Percentiles rank a stretch among this genome's conserved stretches.
These are phyloP conservation scores for Poecilia velifera DNA, from an alignment of 2,797 vertebrate species.

Conservation along the genomic window DNA sequence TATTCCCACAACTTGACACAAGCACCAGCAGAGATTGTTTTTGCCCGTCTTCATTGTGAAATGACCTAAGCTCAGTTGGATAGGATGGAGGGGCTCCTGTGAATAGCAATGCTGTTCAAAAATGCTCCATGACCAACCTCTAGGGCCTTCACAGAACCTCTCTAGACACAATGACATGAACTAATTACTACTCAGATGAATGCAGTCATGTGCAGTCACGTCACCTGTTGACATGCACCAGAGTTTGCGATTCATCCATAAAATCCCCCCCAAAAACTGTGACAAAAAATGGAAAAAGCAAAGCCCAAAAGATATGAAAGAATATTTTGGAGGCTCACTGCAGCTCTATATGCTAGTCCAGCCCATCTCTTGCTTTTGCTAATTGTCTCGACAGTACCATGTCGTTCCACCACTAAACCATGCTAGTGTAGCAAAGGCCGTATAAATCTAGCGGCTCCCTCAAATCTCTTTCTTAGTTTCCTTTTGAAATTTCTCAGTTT, in stretches of 20 bases:
- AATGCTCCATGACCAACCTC: not conserved
- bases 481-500: constrained; percentile 42
- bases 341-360: constrained; percentile 33
- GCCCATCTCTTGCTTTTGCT: constrained; percentile 5
- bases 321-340: not conserved
- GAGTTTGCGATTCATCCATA: not conserved
- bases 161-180: not conserved
- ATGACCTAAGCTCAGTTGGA: not conserved
- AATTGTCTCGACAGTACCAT: not conserved
- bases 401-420: constrained; percentile 21
- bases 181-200: not conserved
- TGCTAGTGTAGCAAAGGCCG: constrained; percentile 30
- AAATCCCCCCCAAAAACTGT: no score
- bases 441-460: not conserved
- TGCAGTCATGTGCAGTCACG: not conserved
- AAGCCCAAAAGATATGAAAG: not conserved
- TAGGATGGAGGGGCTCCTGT: not conserved
- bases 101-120: not conserved
- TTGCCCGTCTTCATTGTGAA: not conserved
- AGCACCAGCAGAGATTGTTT: not conserved
- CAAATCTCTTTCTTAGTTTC: constrained; percentile 16
- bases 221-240: not conserved
- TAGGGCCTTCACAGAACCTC: not conserved
- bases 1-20: not conserved
- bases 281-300: not conserved